Evolutionary conservation across 2,113 vertebrate species (phyloP), one percentile per base, ranked within the genome.

Genomic region (Mormyrus iriodes): DNA sequence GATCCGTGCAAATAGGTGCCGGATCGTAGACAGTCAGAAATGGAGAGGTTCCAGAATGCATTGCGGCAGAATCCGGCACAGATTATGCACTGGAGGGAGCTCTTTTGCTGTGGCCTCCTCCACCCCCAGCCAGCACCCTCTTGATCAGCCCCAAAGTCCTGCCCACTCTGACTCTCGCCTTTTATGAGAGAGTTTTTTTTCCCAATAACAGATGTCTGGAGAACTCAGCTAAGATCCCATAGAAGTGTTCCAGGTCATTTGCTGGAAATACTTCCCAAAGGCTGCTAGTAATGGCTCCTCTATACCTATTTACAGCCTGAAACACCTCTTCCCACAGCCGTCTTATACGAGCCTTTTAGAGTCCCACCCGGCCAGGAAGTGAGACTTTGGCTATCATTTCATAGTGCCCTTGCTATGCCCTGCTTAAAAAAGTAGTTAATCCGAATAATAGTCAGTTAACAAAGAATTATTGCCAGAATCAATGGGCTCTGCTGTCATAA

Each of bases 211-310:
- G 93, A 94, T 94, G 93, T 94, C 92, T 91, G 90, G 89, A 89
- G 90, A 91, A 90, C 86, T 94, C 94, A 90, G 88, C 92, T 91
- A 93, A 94, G 94, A 94, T 93, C 90, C 90, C 91, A 91, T 93
- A 93, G 94, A 94, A 90, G 91, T 89, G 94, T 95, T 95, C 92
- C 92, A 92, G 95, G 94, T 95, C 94, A 94, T 94, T 94, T 94
- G 94, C 76, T 92, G 91, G 91, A 49, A 91, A 93, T 93, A 91
- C 90, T 92, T 94, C 94, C 94, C 94, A 46, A 44, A 93, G 93
- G 94, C 52, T 91, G 89, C 88, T 24, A 35, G 79, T 94, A 95
- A 95, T 94, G 91, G 93, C 93, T 93, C 92, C 88, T 94, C 93
- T 93, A 31, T 94, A 91, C 91, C 92, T 58, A 92, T 94, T 91